Evolutionary conservation across 2,797 vertebrate species (phyloP), one percentile per base, ranked within the genome.

Genomic region (Sebastes taczanowskii): DNA sequence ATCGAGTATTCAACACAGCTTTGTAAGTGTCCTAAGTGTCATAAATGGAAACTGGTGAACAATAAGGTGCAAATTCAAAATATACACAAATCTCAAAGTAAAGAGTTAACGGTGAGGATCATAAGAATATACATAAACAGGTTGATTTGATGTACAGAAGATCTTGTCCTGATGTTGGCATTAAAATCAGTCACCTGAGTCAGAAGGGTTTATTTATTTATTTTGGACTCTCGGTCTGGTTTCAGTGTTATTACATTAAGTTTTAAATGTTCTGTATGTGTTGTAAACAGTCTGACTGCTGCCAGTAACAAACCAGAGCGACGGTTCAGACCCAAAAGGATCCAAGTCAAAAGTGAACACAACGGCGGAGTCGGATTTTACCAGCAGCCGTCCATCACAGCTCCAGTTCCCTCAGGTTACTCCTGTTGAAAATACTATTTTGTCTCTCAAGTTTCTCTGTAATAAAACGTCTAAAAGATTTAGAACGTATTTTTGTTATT

Each of bases 271-370:
- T 52, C 16, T 61, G 14, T 27, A 2, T 42, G 0, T 80, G 22
- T 71, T 23, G 11, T 2, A 7, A 20, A 34, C 81, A 99, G 98
- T 86, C 95, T 98, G 89, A 92, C 94, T 0, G 87, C 94, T 52
- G 94, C 96, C 38, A 96, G 96, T 58, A 95, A 90, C 79, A 87
- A 89, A 85, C 96, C 97, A 23, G 96, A 90, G 78, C 93, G 93
- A 29, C 95, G 96, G 10, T 96, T 95, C 81, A 94, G 93, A 65
- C 88, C 96, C 76, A 96, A 91, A 86, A 95, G 95, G 16, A 87
- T 94, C 61, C 89, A 80, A 25, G 86, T 91, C 38, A 90, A 92
- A 34, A 77, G 88, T 0, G 92, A 94, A 71, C 93, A 92, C 74
- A 93, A 91, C 3, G 93, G 95, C 52, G 89, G 94, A 82, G 93